Evolutionary conservation across 2,797 vertebrate genomes (phyloP).

Genomic region (Meriones psammophilus): DNA sequence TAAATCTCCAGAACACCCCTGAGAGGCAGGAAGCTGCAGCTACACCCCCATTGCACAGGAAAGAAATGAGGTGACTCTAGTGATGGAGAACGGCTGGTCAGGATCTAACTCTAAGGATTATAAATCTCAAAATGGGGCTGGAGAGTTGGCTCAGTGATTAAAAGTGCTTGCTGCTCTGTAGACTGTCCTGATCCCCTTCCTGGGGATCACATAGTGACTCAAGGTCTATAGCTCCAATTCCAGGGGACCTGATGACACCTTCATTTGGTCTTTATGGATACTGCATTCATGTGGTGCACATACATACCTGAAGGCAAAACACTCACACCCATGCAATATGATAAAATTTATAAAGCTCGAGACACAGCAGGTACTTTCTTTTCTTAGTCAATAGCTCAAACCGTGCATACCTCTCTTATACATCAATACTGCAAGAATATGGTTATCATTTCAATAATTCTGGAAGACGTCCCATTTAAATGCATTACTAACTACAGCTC

Average conservation of each 20-base stretch:
- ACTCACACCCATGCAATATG: neutral
- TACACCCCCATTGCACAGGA: slow-evolving; percentile 55
- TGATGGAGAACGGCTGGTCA: neutral
- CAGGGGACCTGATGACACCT: neutral
- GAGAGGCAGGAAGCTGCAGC: neutral
- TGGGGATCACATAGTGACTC: neutral
- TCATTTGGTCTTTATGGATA: neutral
- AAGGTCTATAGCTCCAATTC: neutral
- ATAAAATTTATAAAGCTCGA: slow-evolving; percentile 18
- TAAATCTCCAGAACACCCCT: slow-evolving; percentile 69
- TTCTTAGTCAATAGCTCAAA: neutral
- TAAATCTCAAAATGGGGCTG: neutral
- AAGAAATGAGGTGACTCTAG: slow-evolving; percentile 15
- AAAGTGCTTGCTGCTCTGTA: neutral
- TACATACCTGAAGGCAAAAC: neutral
- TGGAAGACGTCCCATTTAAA: slow-evolving; percentile 41
- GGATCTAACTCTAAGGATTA: slow-evolving; percentile 25
- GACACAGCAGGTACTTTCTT: neutral
- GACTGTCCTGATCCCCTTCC: neutral
- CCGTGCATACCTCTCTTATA: rapidly evolving
- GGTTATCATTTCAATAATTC: neutral
- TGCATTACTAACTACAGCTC: neutral
- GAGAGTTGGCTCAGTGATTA: neutral
- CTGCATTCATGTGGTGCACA: neutral
- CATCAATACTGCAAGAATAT: neutral